phyloP scores from a whole-genome alignment of 1,140 invertebrate genomes.

The Trissolcus basalis region DNA sequence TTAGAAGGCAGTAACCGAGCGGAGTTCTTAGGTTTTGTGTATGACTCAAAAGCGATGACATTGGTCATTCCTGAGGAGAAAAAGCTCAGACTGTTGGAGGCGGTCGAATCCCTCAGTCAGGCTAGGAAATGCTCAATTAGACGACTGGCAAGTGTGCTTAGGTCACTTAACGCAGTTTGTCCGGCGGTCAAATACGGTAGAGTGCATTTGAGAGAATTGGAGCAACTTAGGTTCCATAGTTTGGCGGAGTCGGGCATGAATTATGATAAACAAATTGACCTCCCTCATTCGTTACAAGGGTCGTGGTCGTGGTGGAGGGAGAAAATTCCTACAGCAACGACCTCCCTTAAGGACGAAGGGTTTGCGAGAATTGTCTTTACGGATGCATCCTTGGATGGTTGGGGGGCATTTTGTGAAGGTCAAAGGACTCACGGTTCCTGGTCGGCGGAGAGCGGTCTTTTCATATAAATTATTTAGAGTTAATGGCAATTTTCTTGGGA shows the following conservation, averaged over 20 bases:
- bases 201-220: neutral
- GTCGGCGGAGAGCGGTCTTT: neutral
- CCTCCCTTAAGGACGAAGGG: neutral
- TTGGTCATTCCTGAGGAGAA: too few species aligned
- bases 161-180: neutral
- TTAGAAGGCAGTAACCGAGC: neutral
- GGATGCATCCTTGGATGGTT: constrained; percentile 4
- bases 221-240: neutral
- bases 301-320: constrained; percentile 6
- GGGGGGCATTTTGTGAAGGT: constrained; percentile 10
- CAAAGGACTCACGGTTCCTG: neutral
- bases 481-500: neutral
- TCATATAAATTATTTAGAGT: constrained; percentile 3
- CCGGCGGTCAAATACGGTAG: neutral
- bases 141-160: neutral
- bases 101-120: too few species aligned
- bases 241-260: neutral
- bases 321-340: neutral
- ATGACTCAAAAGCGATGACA: neutral
- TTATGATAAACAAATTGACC: neutral
- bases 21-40: neutral
- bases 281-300: neutral
- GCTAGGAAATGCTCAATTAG: neutral
- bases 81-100: too few species aligned
- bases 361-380: neutral